Conservation (phyloP, 2,888 invertebrate genomes). For the Eupithecia subumbrata region DNA sequence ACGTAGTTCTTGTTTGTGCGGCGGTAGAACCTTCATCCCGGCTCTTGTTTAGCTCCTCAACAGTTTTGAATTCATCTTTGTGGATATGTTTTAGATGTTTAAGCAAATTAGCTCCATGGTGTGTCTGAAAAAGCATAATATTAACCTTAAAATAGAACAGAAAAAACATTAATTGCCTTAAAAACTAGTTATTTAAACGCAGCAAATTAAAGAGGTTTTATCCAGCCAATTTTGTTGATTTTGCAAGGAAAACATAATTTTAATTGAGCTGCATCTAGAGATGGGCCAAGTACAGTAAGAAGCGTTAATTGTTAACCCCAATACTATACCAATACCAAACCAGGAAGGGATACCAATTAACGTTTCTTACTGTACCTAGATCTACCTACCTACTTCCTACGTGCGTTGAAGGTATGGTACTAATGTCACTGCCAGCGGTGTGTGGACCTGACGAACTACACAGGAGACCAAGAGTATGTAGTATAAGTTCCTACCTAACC, state of each 20-base stretch:
- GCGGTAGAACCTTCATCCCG: constrained; percentile 6
- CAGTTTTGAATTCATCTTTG: constrained; percentile 16
- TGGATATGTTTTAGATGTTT: constrained; percentile 30
- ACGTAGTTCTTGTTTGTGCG: not conserved
- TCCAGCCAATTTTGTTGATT: no score
- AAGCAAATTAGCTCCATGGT: constrained; percentile 27
- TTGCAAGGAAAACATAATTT: no score
- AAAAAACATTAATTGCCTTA: no score
- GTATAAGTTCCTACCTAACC: no score
- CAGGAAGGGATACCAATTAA: constrained; percentile 6
- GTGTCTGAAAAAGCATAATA: constrained; percentile 31
- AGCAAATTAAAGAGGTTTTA: no score
- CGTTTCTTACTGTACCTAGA: constrained; percentile 3
- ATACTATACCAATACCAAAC: not conserved
- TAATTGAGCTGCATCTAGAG: no score
- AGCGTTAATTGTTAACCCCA: constrained; percentile 4
- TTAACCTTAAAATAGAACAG: no score
- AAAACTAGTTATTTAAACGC: no score
- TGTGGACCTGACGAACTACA: no score
- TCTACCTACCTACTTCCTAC: constrained; percentile 6
- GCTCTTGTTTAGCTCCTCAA: constrained; percentile 14
- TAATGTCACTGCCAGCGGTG: constrained; percentile 6
- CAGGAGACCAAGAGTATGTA: no score
- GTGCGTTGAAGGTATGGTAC: constrained; percentile 5
- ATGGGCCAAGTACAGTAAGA: no score